These are phyloP conservation scores for Phallusia fumigata DNA, from an alignment of 23 tunicate species.

Conservation along the genomic window DNA sequence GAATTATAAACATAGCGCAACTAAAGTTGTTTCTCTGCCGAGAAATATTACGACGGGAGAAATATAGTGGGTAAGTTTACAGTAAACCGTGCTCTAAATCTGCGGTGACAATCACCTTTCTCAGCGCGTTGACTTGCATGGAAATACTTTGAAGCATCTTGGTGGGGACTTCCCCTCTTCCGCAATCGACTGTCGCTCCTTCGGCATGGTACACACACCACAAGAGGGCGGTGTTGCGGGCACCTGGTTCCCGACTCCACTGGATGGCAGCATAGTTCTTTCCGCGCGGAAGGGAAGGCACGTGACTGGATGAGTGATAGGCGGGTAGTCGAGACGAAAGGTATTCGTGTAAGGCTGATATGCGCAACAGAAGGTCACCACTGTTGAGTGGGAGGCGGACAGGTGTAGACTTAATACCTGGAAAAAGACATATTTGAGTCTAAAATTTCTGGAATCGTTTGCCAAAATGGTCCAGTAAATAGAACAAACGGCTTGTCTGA, in stretches of 20 bases:
- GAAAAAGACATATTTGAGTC: not conserved
- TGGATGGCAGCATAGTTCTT: conserved; percentile 44
- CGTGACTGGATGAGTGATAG: conserved; percentile 37
- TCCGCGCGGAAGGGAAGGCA: conserved; percentile 42
- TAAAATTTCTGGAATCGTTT: too few species aligned
- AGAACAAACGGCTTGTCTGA: too few species aligned
- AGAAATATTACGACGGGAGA: too few species aligned
- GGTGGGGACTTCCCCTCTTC: conserved; percentile 17
- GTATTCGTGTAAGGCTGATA: conserved; percentile 60
- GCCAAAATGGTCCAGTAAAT: too few species aligned
- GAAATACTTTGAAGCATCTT: conserved; percentile 16
- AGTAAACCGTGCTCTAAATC: too few species aligned
- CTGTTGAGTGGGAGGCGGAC: conserved; percentile 62
- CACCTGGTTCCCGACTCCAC: conserved; percentile 48
- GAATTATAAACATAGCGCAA: too few species aligned
- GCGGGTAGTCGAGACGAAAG: conserved; percentile 42
- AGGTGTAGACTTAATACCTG: conserved; percentile 23
- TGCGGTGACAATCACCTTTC: conserved; percentile 30
- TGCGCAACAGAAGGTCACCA: conserved; percentile 25
- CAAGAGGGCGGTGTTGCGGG: conserved; percentile 17
- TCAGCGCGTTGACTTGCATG: conserved; percentile 25
- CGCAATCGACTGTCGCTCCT: conserved; percentile 39
- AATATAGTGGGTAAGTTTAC: too few species aligned
- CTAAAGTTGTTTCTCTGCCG: too few species aligned
- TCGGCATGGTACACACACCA: conserved; percentile 39